These are phyloP conservation scores for fruit fly (Drosophila melanogaster) DNA, from an alignment of 1,140 invertebrate species.

Conservation along the genomic window DNA sequence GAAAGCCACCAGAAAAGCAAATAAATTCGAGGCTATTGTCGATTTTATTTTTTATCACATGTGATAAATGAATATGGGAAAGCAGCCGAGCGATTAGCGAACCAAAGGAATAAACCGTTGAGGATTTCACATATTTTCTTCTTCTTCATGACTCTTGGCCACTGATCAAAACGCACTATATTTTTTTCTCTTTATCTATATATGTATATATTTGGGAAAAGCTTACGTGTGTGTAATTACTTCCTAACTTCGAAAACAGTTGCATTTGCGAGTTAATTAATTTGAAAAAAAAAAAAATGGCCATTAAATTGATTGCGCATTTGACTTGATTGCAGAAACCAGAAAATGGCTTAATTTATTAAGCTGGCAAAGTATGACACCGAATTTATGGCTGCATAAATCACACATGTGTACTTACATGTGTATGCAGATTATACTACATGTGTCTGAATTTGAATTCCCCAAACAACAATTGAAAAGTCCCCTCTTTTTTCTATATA, in stretches of 20 bases:
- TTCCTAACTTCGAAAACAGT: not conserved
- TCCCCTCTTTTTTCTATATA: conserved; percentile 6
- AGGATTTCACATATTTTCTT: not conserved
- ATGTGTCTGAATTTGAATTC: conserved; percentile 43
- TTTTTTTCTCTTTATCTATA: too few species aligned
- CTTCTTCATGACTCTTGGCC: too few species aligned
- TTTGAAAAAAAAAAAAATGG: conserved; percentile 11
- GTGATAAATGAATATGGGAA: conserved; percentile 55
- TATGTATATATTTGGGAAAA: too few species aligned
- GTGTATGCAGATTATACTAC: conserved; percentile 47
- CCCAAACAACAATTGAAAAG: conserved; percentile 35
- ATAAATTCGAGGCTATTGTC: conserved; percentile 55
- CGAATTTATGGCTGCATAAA: conserved; percentile 38
- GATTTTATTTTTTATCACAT: conserved; percentile 50
- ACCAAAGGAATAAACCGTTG: conserved; percentile 23
- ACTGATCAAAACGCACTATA: not conserved
- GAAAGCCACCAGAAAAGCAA: conserved; percentile 40
- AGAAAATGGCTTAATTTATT: conserved; percentile 23
- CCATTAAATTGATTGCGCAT: conserved; percentile 25
- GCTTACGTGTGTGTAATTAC: too few species aligned
- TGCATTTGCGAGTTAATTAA: conserved; percentile 7
- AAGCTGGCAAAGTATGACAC: conserved; percentile 37
- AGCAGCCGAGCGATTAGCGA: conserved; percentile 48
- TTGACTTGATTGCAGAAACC: conserved; percentile 8
- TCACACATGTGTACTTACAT: conserved; percentile 39